Base-by-base conservation (phyloP, 1,140 invertebrate species). In the Holotrichia oblita region DNA sequence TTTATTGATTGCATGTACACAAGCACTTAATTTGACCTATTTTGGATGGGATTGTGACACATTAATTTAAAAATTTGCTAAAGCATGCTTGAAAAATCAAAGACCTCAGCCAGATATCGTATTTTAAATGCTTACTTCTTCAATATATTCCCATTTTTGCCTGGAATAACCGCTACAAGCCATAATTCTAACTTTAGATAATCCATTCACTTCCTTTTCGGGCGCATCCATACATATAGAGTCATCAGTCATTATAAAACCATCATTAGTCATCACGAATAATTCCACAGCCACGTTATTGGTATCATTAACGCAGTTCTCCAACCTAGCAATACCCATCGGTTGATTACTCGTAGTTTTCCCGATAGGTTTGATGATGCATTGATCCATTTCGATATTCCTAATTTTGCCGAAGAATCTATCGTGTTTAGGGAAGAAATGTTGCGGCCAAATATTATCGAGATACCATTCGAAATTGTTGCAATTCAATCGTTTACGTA, bases 381-480 rank as follows among this genome's bases (percentile, higher is more conserved):
- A 95, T 82, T 91, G 89, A 14, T 89, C 83, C 22, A 85, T 81
- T 24, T 85, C 87, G 7, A 89, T 59, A 84, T 88, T 89, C 24
- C 86, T 84, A 22, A 94, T 93, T 87, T 91, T 90, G 77, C 95
- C 96, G 84, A 97, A 96, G 85, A 96, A 96, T 73, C 95, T 89
- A 80, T 94, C 91, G 0, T 93, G 88, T 40, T 89, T 94, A 0
- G 97, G 97, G 81, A 98, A 94, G 86, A 98, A 98, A 84, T 98
- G 93, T 84, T 97, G 91, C 0, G 94, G 92, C 96, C 93, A 94
- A 77, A 99, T 92, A 85, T 97, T 97, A 22, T 97, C 92, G 77
- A 99, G 89, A 87, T 98, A 99, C 98, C 98, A 99, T 73, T 93
- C 90, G 84, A 99, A 99, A 75, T 91, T 89, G 83, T 94, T 93